Evolutionary conservation across 2,888 invertebrate genomes (phyloP), one percentile per base, ranked within the genome.

Genomic region (Pachymerium ferrugineum): DNA sequence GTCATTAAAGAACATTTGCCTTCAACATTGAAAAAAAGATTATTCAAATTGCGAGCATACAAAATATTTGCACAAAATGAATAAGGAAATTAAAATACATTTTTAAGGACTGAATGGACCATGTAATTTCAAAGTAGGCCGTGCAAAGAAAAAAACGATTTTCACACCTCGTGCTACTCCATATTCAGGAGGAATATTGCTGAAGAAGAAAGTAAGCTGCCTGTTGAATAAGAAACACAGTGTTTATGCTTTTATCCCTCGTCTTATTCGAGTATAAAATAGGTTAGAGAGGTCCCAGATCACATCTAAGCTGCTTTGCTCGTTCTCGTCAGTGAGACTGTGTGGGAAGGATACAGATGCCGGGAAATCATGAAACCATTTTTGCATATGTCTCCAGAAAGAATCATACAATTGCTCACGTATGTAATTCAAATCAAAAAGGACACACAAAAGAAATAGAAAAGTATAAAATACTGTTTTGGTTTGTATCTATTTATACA

Each of bases 251-350:
- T 62, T 62, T 62, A 62, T 62, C 62, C 62, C 62, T 62, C 25
- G 62, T 62, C 62, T 62, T 62, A 62, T 62, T 62, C 62, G 62
- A 62, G 62, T 62, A 62, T 62, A 62, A 62, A 62, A 62, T 62
- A 62, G 62, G 62, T 62, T 62, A 62, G 62, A 62, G 62, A 62
- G 62, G 62, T 62, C 62, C 62, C 62, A 62, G 62, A 62, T 62
- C 62, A 62, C 62, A 62, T 62, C 62, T 62, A 62, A 62, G 62
- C 62, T 62, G 3, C 62, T 62, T 25, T 14, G 25, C 28, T 25
- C 25, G 25, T 62, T 62, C 25, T 62, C 62, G 62, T 62, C 62
- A 28, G n/a, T 47, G 22, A 22, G 62, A 62, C 62, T 28, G 28
- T 62, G 62, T 62, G 62, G 62, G 62, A 62, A 62, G 28, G 62